phyloP scores from a whole-genome alignment of 2,797 vertebrate species.

The Numenius phaeopus region DNA sequence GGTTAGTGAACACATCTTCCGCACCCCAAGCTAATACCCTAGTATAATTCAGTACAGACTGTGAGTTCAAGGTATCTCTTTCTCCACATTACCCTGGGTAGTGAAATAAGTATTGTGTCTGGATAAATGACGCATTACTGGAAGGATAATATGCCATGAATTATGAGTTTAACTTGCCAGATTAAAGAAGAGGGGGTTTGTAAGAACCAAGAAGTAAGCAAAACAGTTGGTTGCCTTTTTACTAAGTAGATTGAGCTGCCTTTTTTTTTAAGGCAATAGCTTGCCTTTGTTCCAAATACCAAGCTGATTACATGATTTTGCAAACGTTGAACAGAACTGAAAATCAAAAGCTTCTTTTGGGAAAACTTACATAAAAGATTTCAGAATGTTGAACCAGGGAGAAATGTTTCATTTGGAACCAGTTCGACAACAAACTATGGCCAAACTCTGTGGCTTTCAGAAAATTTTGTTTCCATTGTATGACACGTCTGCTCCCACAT shows the following conservation, averaged over 20 bases:
- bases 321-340: neutral
- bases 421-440: neutral
- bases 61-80: neutral
- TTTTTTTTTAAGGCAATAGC: neutral
- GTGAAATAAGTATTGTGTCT: neutral
- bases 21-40: neutral
- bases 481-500: neutral
- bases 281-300: neutral
- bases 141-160: neutral
- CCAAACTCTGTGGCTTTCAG: neutral
- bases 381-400: neutral
- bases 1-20: neutral
- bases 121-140: neutral
- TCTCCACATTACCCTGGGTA: neutral
- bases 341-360: neutral
- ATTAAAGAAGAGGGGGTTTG: neutral
- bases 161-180: neutral
- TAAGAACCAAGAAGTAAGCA: neutral
- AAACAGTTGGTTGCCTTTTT: neutral
- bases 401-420: neutral
- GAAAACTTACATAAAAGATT: neutral
- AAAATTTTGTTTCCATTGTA: neutral
- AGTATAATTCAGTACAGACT: neutral
- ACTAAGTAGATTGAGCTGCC: neutral
- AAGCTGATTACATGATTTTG: neutral